A percentile compares a stretch with the other conserved stretches of the same genome.
Conservation (phyloP, 2,113 vertebrate genomes). For the Mesembrinibis cayennensis region DNA sequence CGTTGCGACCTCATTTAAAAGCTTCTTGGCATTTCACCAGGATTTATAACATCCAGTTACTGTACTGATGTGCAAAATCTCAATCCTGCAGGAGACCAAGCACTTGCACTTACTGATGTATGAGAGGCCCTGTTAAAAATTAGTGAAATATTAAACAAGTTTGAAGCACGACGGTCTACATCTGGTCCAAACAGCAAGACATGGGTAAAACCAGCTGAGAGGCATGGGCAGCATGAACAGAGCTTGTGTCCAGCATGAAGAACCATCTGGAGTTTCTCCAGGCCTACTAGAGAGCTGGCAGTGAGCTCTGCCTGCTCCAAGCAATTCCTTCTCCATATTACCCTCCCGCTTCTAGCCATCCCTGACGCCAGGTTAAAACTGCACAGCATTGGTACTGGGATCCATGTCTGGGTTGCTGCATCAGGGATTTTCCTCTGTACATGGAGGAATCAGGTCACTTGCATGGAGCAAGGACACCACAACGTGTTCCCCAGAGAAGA, state of each 20-base stretch:
- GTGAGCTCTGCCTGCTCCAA: not conserved
- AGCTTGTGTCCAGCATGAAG: not conserved
- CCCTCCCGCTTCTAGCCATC: not conserved
- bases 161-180: not conserved
- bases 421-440: not conserved
- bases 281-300: not conserved
- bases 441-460: fast-evolving
- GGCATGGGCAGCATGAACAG: not conserved
- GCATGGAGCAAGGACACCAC: not conserved
- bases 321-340: not conserved
- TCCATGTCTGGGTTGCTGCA: not conserved
- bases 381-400: not conserved
- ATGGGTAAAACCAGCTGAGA: not conserved
- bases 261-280: not conserved
- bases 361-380: not conserved
- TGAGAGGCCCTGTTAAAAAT: not conserved
- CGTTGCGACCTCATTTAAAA: not conserved
- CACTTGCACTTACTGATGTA: not conserved
- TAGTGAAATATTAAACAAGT: not conserved
- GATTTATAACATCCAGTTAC: not conserved
- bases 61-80: not conserved
- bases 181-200: not conserved
- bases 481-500: not conserved
- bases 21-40: not conserved
- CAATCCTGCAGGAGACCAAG: not conserved